Evolutionary conservation across 2,888 invertebrate genomes (phyloP).

Genomic region (Aleiodes leptofemur): DNA sequence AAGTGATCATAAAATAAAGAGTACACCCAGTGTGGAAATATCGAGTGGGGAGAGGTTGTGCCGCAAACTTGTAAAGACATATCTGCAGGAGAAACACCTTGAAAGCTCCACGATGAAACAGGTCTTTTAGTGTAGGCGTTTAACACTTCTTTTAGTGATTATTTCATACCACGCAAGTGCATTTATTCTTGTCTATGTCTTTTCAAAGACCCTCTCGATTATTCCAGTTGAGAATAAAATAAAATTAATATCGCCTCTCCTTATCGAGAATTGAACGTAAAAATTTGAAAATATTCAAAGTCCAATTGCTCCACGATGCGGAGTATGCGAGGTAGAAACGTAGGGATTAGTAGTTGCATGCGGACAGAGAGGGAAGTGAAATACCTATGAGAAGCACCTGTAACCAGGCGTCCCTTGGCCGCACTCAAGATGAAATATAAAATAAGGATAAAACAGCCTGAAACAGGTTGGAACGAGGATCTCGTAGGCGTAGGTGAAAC

Average conservation of each 20-base stretch:
- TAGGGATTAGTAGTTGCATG: slow-evolving; percentile 29
- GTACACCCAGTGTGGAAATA: slow-evolving; percentile 11
- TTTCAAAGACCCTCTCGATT: slow-evolving; percentile 6
- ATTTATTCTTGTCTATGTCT: slow-evolving; percentile 23
- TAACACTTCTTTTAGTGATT: slow-evolving; percentile 37
- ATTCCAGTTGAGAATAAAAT: slow-evolving; percentile 17
- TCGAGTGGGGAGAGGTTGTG: slow-evolving; percentile 57
- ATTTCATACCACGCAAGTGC: slow-evolving; percentile 28
- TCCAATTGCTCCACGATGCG: slow-evolving; percentile 32
- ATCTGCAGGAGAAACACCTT: slow-evolving; percentile 59
- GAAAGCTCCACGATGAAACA: slow-evolving; percentile 36
- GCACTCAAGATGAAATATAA: slow-evolving; percentile 46
- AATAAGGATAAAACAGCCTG: slow-evolving; percentile 58
- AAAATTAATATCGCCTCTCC: background rate
- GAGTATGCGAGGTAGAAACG: slow-evolving; percentile 25
- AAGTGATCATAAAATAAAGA: slow-evolving; percentile 70
- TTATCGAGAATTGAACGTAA: slow-evolving; percentile 1
- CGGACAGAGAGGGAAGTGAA: slow-evolving; percentile 50
- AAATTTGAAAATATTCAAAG: slow-evolving; percentile 29
- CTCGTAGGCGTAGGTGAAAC: slow-evolving; percentile 72
- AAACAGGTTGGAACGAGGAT: slow-evolving; percentile 71
- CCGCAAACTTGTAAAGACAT: slow-evolving; percentile 65
- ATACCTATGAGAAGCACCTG: slow-evolving; percentile 73
- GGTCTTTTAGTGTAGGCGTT: slow-evolving; percentile 63
- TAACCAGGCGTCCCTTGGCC: slow-evolving; percentile 60